Base-by-base conservation (phyloP, 2,113 vertebrate genomes). In the Sitta europaea region DNA sequence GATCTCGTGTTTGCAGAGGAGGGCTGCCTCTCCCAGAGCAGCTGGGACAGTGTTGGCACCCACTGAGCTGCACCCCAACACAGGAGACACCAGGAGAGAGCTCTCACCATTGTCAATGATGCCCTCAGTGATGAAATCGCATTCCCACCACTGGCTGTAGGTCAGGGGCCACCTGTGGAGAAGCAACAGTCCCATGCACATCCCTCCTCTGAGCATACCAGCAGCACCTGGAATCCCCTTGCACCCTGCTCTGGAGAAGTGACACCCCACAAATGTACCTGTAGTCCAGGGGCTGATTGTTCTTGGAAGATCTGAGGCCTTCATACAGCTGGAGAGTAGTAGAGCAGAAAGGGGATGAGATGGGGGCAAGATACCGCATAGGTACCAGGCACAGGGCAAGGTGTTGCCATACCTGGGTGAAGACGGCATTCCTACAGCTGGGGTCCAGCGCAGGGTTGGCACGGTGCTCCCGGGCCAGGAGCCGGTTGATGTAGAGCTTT, bases 81-180 rank as follows among this genome's bases (percentile, higher is more conserved):
- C 0, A 4, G 50, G n/a, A 80, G 48, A 89, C 13, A n/a, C 29
- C 38, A 70, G n/a, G 3, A 27, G 4, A 76, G 53, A 75, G 55
- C 43, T 92, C 95, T 86, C 61, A 99, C 99, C 99, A 67, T 99
- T 98, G 94, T 99, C 99, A 6, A 99, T 97, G 96, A 99, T 99
- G 86, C 99, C 99, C 96, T 99, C 99, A 0, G 98, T 98, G 51
- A 99, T 98, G 96, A 99, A 99, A 81, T 99, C 99, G 4, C 99
- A 99, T 59, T 99, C 98, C 99, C 99, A 99, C 99, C 99, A 99
- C 96, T 99, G 99, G 90, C 97, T 98, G 51, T 99, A 98, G 53
- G 97, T 98, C 65, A 98, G 97, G 18, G 99, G 99, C 99, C 99
- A 99, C 96, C 99, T 99, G 90, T 4, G 11, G 58, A 42, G 9